phyloP scores from a whole-genome alignment of 2,797 vertebrate genomes.

The Tenualosa thibaudeaui region DNA sequence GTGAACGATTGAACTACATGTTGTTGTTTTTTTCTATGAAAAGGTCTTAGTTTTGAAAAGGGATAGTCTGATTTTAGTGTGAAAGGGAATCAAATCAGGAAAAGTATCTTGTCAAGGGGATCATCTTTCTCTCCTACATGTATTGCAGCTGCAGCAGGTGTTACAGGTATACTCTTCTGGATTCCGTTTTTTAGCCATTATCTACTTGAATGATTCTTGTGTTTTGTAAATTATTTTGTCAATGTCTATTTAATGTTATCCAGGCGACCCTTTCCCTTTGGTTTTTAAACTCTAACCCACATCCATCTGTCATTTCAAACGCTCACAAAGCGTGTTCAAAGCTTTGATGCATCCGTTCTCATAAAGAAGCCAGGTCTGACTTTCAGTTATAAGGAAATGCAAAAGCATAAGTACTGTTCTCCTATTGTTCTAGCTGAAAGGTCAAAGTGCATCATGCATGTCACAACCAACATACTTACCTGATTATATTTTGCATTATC shows the following conservation, averaged over 20 bases:
- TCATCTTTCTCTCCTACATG: neutral
- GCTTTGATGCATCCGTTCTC: neutral
- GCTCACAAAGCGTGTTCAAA: neutral
- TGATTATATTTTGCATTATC: neutral
- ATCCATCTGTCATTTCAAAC: neutral
- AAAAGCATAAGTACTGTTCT: neutral
- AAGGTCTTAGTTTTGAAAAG: slow-evolving; percentile 4
- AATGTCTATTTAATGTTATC: slow-evolving; percentile 50
- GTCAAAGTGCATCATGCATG: neutral
- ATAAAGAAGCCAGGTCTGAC: neutral
- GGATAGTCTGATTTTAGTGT: slow-evolving; percentile 19
- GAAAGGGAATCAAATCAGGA: slow-evolving; percentile 26
- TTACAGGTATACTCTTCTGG: slow-evolving; percentile 23
- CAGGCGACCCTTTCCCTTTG: neutral
- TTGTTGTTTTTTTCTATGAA: neutral
- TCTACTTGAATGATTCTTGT: slow-evolving; percentile 56
- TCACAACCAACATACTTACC: neutral
- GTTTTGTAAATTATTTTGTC: slow-evolving; percentile 37
- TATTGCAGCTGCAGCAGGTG: neutral
- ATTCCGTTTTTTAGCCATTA: slow-evolving; percentile 29
- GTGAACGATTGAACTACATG: neutral
- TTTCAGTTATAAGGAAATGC: neutral
- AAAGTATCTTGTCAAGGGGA: slow-evolving; percentile 6
- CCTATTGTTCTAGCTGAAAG: neutral
- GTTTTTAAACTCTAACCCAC: neutral